Conservation (phyloP, 2,888 invertebrate genomes). For the Dynastes tityus region DNA sequence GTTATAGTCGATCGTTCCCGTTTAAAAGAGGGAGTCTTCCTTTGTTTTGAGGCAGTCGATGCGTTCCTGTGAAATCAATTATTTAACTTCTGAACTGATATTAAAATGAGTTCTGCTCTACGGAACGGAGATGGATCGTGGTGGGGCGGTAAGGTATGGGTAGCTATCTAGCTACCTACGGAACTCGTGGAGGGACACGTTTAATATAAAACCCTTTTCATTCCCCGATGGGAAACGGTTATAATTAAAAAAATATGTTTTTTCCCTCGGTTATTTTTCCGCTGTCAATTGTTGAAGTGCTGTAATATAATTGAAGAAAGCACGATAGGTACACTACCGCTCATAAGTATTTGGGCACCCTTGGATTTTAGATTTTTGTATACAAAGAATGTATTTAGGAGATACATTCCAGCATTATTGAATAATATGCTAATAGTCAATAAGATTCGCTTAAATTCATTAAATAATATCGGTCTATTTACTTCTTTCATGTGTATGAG, state of each 20-base stretch:
- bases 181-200: slow-evolving; percentile 24
- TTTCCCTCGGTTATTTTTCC: not conserved
- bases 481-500: no score
- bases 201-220: slow-evolving; percentile 43
- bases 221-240: slow-evolving; percentile 18
- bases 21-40: slow-evolving; percentile 52
- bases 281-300: not conserved
- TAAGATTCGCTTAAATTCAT: no score
- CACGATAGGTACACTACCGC: no score
- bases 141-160: not conserved
- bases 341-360: no score
- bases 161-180: slow-evolving; percentile 19
- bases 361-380: no score
- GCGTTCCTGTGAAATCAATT: slow-evolving; percentile 59
- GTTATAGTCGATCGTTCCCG: slow-evolving; percentile 56
- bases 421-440: no score
- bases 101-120: slow-evolving; percentile 57
- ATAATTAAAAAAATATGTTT: slow-evolving; percentile 22
- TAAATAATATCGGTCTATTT: no score
- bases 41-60: slow-evolving; percentile 58
- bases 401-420: no score
- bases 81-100: slow-evolving; percentile 61
- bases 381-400: no score
- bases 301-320: not conserved
- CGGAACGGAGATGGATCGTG: slow-evolving; percentile 5